Percentiles rank a stretch among this genome's conserved stretches.
These are phyloP conservation scores for Chymomyza caudatula DNA, from an alignment of 2,888 invertebrate species.

Conservation along the genomic window DNA sequence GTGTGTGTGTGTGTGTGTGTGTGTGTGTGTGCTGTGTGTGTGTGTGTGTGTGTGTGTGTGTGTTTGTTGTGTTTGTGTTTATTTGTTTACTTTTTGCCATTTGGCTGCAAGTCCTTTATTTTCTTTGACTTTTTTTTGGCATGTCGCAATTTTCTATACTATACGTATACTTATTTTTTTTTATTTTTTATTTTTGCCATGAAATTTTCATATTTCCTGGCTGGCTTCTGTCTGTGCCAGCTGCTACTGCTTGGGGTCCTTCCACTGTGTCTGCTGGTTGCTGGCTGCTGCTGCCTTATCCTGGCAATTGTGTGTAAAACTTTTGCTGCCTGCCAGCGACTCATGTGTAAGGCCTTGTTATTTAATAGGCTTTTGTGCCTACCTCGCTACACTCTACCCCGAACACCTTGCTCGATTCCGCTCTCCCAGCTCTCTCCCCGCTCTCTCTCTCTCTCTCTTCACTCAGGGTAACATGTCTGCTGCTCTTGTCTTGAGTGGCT, in stretches of 20 bases:
- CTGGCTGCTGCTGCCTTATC: slow-evolving; percentile 42
- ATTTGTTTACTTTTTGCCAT: slow-evolving; percentile 70
- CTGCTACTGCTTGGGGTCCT: background rate
- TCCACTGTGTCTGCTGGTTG: slow-evolving; percentile 29
- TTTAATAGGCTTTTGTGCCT: slow-evolving; percentile 67
- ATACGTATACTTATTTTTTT: background rate
- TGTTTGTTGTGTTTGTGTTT: slow-evolving; percentile 45
- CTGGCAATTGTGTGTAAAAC: slow-evolving; percentile 61
- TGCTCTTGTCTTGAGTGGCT: slow-evolving; percentile 15
- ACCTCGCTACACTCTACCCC: too few species aligned
- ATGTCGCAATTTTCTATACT: slow-evolving; percentile 12
- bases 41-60: too few species aligned
- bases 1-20: too few species aligned
- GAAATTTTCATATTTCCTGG: slow-evolving; percentile 66
- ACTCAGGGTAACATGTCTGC: background rate
- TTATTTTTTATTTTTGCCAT: slow-evolving; percentile 26
- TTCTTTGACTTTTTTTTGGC: slow-evolving; percentile 8
- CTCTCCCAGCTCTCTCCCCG: background rate
- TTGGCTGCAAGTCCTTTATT: slow-evolving; percentile 47
- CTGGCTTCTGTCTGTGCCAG: background rate
- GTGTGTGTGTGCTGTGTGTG: too few species aligned
- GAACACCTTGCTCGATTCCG: too few species aligned
- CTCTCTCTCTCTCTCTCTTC: background rate
- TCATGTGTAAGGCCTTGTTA: slow-evolving; percentile 63
- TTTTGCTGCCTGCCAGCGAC: slow-evolving; percentile 39